Percentiles rank a stretch among this genome's conserved stretches.
Conservation (phyloP, 1,140 invertebrate genomes). For the Varroa destructor region DNA sequence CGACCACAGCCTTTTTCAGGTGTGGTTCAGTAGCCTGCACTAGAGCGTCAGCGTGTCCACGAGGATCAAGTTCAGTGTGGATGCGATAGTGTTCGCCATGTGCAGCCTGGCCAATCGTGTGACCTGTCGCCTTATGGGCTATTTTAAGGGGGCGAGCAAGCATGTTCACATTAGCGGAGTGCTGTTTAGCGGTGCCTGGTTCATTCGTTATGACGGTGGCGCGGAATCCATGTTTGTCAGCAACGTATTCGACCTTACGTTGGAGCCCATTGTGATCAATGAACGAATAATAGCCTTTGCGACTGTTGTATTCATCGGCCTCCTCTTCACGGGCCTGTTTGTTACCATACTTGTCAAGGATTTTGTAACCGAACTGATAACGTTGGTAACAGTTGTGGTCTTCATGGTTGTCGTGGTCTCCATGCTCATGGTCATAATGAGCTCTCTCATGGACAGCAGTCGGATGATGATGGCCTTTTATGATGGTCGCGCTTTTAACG, state of each 20-base stretch:
- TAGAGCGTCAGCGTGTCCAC: too few species aligned
- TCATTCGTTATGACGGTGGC: conserved; percentile 33
- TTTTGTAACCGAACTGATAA: conserved; percentile 32
- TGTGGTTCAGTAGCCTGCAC: too few species aligned
- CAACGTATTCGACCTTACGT: conserved; percentile 32
- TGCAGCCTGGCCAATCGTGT: too few species aligned
- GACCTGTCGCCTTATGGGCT: background rate
- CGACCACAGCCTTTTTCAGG: too few species aligned
- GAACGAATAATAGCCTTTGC: conserved; percentile 33
- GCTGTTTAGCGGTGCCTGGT: conserved; percentile 32
- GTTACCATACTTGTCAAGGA: conserved; percentile 31
- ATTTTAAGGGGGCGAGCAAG: conserved; percentile 14
- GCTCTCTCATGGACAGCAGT: too few species aligned
- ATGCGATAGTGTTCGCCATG: too few species aligned
- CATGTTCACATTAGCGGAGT: conserved; percentile 31
- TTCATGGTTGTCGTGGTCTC: too few species aligned
- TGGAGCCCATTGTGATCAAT: conserved; percentile 32
- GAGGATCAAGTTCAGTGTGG: too few species aligned
- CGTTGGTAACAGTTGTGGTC: conserved; percentile 1
- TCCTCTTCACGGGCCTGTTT: conserved; percentile 30
- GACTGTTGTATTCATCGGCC: conserved; percentile 28
- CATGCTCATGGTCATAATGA: too few species aligned
- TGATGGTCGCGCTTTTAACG: too few species aligned
- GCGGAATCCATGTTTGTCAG: conserved; percentile 31
- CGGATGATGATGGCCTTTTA: too few species aligned